Base-by-base conservation (phyloP, 1,140 invertebrate genomes). In the Drosophila willistoni region DNA sequence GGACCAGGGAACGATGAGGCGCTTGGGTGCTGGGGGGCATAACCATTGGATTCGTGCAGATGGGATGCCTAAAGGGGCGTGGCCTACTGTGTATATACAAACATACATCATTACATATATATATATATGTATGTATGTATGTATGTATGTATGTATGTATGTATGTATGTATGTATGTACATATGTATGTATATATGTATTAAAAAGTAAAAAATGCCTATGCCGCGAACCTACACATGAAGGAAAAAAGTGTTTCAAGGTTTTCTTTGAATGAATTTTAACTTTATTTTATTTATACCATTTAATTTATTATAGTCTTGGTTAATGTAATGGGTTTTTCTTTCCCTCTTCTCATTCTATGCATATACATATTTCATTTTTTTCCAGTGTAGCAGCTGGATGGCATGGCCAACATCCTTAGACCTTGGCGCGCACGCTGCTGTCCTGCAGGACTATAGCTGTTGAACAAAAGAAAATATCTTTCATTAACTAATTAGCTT, bases 401-500 rank as follows among this genome's bases (percentile, higher is more conserved):
- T 22, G 29, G 17, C 19, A n/a, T 57, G n/a, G 6, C n/a, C 34
- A 57, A 14, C n/a, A 51, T 51, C 44, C 44, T 33, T 39, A n/a
- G 22, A 17, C 25, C 14, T 17, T 44, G 44, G 44, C 6, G 36
- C 36, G 64, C 22, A 14, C 61, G 67, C 62, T 59, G 57, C 17
- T 51, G 72, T 73, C 71, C 70, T 57, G 60, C 55, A 54, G 71
- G 73, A 76, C 51, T 36, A n/a, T 76, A 34, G 71, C 69, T 39
- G 56, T 64, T 36, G 80, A 81, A 86, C 82, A 86, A 86, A 82
- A 77, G 79, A 82, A 77, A 87, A 89, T 87, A 87, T 87, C 84
- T 87, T 87, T 87, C 83, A 87, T 87, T 87, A 87, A 87, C 83
- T 87, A 87, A 87, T 87, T 87, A 89, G 83, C 83, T 87, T 87